Evolutionary conservation across 1,140 invertebrate species (phyloP), one percentile per base, ranked within the genome.

Genomic region (Oppia nitens): DNA sequence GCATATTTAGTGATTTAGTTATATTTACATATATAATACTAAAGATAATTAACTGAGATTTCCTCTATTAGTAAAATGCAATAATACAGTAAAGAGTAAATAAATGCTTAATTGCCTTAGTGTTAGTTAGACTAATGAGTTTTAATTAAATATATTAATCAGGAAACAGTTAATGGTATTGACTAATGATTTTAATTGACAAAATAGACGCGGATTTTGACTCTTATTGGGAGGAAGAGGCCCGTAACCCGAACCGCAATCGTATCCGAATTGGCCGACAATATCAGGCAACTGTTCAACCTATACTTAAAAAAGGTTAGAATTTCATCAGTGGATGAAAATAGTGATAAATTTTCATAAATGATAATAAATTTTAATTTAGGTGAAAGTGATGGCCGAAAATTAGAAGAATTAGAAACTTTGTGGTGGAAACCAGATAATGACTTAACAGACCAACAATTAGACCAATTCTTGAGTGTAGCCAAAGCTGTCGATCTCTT

Each of bases 191-290:
- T 54, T 48, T 62, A 49, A 12, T 58, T 47, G 50, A 25, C 60
- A 48, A n/a, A 55, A 0, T 21, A 66, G 65, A 66, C 63, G 63
- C 63, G 54, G 66, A 66, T 59, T 68, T 68, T 61, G 66, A 68
- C 64, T 64, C 66, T 21, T 68, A 65, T 60, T 68, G 66, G 66
- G 66, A 66, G 28, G 62, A 68, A 60, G 66, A 68, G 55, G 63
- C 66, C n/a, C 62, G 64, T 24, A 68, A 67, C 59, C 64, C 66
- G 57, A 63, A 66, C 57, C 62, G 66, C 53, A 68, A 68, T 63
- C 59, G 66, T 56, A 68, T 68, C 53, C 62, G 66, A 52, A 67
- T 68, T 60, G 66, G 66, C n/a, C 60, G 66, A 6, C 66, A 68
- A 28, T 68, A 68, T 58, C 66, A 68, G 47, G 66, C 66, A n/a